Conservation (phyloP, 1,140 invertebrate genomes). For the Olivierus martensii region DNA sequence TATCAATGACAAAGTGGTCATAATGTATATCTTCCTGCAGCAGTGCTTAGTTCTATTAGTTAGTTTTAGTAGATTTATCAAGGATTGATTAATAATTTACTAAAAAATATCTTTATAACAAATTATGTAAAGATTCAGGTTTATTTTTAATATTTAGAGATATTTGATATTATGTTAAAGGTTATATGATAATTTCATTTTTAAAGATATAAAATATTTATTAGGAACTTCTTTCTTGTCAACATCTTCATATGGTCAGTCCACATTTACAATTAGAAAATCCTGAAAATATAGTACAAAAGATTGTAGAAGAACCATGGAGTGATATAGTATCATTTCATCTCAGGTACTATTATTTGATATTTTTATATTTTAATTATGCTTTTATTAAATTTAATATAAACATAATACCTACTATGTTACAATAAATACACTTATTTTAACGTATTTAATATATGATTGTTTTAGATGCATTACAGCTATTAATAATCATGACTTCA, state of each 20-base stretch:
- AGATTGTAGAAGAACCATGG: conserved; percentile 51
- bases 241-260: conserved; percentile 56
- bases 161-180: not conserved
- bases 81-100: no score
- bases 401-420: no score
- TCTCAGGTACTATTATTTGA: conserved; percentile 39
- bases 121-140: no score
- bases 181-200: not conserved
- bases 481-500: conserved; percentile 47
- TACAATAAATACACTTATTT: no score
- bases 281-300: conserved; percentile 51
- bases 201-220: not conserved
- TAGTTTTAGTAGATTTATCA: no score
- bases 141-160: no score
- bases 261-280: conserved; percentile 48
- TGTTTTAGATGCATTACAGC: conserved; percentile 43
- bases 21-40: no score
- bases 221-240: conserved; percentile 50
- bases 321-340: conserved; percentile 66
- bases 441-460: no score
- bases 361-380: not conserved
- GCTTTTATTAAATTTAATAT: no score
- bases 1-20: no score
- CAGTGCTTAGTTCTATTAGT: no score
- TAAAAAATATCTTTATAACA: no score